Base-by-base conservation (phyloP, 2,888 invertebrate genomes). In the Nowickia ferox region DNA sequence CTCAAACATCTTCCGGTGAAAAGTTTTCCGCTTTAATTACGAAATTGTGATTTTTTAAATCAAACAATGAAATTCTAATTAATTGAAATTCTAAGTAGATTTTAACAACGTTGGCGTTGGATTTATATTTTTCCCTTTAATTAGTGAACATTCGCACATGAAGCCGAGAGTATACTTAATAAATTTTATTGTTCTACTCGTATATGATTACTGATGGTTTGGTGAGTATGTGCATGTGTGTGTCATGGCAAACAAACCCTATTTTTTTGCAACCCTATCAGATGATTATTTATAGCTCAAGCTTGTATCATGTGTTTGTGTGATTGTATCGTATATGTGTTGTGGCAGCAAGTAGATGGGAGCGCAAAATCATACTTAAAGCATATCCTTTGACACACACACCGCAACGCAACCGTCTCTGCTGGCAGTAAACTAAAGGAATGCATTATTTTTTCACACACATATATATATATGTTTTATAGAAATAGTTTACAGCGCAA, bases 61-160 rank as follows among this genome's bases (percentile, higher is more conserved):
- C 74, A 74, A 84, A 84, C 84, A 84, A 79, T 84, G 51, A 74
- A 84, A 84, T 78, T 84, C 75, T 84, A 84, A 84, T 84, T 79
- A 84, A 78, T 77, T 68, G 66, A 55, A 79, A 79, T 30, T 48
- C 53, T 30, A 30, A 30, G 30, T 30, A 30, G 30, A 74, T 84
- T 83, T 40, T 40, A 63, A 65, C 42, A 44, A 44, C 66, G 46
- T 40, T 48, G 44, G 46, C 46, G 63, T 38, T 71, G 40, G 40
- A 66, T 65, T 48, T 55, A 22, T 65, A 65, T 72, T 55, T 76
- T 59, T 48, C 59, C 68, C 59, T 59, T 77, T 77, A 77, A 68
- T 77, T 77, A 80, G 75, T 63, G 46, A 63, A 63, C 42, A 40
- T 51, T 66, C 48, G 46, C 66, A 57, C 68, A 68, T 59, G 68